Evolutionary conservation across 2,888 invertebrate species (phyloP).

Genomic region (Zeuzera pyrina): DNA sequence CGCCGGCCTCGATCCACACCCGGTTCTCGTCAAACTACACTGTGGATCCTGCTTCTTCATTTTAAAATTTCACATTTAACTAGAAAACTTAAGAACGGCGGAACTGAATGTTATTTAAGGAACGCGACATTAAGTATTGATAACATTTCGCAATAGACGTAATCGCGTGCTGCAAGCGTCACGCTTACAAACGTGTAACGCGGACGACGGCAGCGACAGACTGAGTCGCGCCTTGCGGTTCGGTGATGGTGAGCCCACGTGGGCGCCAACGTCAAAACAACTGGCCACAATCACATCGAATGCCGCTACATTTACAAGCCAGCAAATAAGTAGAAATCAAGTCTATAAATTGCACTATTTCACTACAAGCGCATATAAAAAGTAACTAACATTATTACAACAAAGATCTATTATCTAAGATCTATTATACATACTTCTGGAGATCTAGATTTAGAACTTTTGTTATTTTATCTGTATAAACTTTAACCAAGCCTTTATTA

Average conservation of each 20-base stretch:
- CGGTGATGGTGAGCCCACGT: constrained; percentile 34
- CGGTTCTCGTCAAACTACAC: constrained; percentile 34
- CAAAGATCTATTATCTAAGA: too few species aligned
- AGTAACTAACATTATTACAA: too few species aligned
- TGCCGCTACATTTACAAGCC: constrained; percentile 3
- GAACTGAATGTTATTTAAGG: constrained; percentile 20
- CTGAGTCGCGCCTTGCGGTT: constrained; percentile 33
- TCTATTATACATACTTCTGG: too few species aligned
- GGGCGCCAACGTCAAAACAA: constrained; percentile 47
- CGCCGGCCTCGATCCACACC: constrained; percentile 38
- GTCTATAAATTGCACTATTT: not conserved
- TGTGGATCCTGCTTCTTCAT: constrained; percentile 52
- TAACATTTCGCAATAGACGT: constrained; percentile 41
- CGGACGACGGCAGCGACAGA: constrained; percentile 43
- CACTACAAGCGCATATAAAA: not conserved
- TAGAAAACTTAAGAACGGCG: constrained; percentile 21
- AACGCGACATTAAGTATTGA: constrained; percentile 25
- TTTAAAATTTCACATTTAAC: constrained; percentile 29
- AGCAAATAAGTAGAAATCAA: not conserved
- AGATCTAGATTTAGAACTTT: too few species aligned
- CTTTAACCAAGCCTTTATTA: too few species aligned
- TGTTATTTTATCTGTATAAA: too few species aligned
- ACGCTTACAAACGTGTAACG: too few species aligned
- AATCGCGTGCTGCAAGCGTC: constrained; percentile 21
- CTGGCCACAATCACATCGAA: constrained; percentile 7